Evolutionary conservation across 1,140 invertebrate genomes (phyloP), one percentile per base, ranked within the genome.

Genomic region (Heterodera schachtii): DNA sequence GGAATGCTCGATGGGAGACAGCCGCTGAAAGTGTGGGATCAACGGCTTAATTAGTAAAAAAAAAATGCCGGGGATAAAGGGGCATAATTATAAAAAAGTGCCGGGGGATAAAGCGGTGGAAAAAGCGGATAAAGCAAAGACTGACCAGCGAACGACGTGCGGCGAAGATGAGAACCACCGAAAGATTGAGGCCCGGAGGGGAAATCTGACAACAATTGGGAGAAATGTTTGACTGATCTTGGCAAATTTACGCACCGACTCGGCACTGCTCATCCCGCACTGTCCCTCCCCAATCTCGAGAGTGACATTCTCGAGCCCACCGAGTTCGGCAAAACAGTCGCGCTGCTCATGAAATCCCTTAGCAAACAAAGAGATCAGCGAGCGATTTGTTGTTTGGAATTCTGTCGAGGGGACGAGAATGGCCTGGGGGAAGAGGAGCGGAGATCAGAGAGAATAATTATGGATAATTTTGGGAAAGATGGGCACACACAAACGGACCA

Each of bases 281-380:
- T 69, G 66, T 3, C 64, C 77, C n/a, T 66, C 64, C 0, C 64
- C 64, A 43, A 78, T 78, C 46, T 69, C 57, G 43, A 78, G 47
- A 2, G n/a, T 21, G n/a, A 70, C 49, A 21, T 46, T 57, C 44
- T 66, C 47, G 13, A 60, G 64, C 4, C 77, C 77, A 5, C 70
- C 64, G 5, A 66, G 70, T 21, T 78, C 77, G 57, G 67, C 57
- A 21, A 44, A 69, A 52, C 85, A 86, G 19, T 73, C 71, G 31
- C 60, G 49, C 13, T 79, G 82, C 31, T 84, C 83, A n/a, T 52
- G 60, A 67, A 70, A 85, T 66, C 82, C 85, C 69, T 86, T 87
- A 5, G 85, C 85, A 44, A 79, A 78, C 64, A 86, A 52, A 60
- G 60, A 57, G 71, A 41, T 47, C 46, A 71, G 5, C 77, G 66